Base-by-base conservation (phyloP, 1,140 invertebrate genomes). In the Pararge aegeria region DNA sequence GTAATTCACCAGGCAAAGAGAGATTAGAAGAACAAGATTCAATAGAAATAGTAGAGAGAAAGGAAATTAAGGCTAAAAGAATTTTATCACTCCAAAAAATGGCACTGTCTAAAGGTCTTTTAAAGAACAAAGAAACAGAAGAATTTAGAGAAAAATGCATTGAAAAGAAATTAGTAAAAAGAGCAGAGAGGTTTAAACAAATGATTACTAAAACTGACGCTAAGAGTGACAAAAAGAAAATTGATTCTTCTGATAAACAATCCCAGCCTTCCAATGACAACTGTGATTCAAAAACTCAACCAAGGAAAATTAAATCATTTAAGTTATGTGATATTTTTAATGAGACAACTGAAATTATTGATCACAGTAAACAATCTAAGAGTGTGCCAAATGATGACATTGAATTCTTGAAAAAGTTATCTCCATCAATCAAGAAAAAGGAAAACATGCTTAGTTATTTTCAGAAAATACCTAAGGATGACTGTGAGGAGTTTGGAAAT, bases 401-500 rank as follows among this genome's bases (percentile, higher is more conserved):
- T 54, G 82, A 87, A 18, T 89, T 89, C 71, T 56, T 87, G 27
- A 76, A 80, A 13, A 89, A 88, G 49, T 67, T 92, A 13, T 91
- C 89, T 2, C 91, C 91, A 49, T 91, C 92, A 21, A 75, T 91
- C 6, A 91, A 87, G 65, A 92, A 92, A 67, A 90, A 90, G 18
- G 91, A 92, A 73, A 92, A 91, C 58, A 83, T 93, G 66, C 66
- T 92, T n/a, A 85, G 89, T 55, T 93, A 93, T 75, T 92, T 92
- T 71, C 75, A 88, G 55, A 89, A 86, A 75, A 42, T 84, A 40
- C 65, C 78, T 29, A 87, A 83, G 7, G 55, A 57, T 27, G 27
- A 49, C 19, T 24, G 1, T 18, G 34, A 18, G 1, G 15, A 18
- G 18, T 12, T 29, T 1, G 48, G 40, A 56, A 37, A 56, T 56